These are phyloP conservation scores for Amphiura filiformis DNA, from an alignment of 35 echinoderm and acorn worm species.

Conservation along the genomic window DNA sequence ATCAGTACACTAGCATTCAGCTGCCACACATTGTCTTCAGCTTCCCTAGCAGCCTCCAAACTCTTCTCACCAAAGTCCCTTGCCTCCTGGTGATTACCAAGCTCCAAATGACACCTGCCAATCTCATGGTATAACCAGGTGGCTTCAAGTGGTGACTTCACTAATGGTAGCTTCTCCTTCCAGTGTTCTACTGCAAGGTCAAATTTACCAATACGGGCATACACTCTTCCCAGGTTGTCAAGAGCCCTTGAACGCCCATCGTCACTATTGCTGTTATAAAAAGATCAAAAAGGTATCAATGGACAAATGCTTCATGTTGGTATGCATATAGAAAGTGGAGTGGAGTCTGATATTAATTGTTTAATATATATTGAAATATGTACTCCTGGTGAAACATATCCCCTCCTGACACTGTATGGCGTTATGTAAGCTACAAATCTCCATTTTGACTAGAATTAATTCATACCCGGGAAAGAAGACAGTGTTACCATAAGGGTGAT, in stretches of 20 bases:
- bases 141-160: constrained; percentile 78
- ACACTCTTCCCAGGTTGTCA: constrained; percentile 89
- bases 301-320: not conserved
- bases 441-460: too few species aligned
- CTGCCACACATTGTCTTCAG: constrained; percentile 93
- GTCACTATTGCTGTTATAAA: constrained; percentile 58
- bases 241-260: constrained; percentile 85
- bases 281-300: not conserved
- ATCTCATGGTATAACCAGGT: constrained; percentile 98
- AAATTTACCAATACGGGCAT: constrained; percentile 90
- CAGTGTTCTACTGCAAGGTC: constrained; percentile 69
- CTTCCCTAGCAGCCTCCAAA: constrained; percentile 79
- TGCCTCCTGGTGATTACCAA: constrained; percentile 70
- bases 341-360: too few species aligned
- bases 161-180: constrained; percentile 83
- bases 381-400: too few species aligned
- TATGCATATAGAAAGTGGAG: too few species aligned
- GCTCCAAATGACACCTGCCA: constrained; percentile 86
- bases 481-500: too few species aligned
- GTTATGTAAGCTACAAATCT: too few species aligned
- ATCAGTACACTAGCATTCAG: constrained; percentile 96
- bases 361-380: too few species aligned
- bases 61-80: constrained; percentile 94
- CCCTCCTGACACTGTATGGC: too few species aligned
- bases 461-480: too few species aligned